Evolutionary conservation across 2,888 invertebrate genomes (phyloP), one percentile per base, ranked within the genome.

Genomic region (Chloroclysta siterata): DNA sequence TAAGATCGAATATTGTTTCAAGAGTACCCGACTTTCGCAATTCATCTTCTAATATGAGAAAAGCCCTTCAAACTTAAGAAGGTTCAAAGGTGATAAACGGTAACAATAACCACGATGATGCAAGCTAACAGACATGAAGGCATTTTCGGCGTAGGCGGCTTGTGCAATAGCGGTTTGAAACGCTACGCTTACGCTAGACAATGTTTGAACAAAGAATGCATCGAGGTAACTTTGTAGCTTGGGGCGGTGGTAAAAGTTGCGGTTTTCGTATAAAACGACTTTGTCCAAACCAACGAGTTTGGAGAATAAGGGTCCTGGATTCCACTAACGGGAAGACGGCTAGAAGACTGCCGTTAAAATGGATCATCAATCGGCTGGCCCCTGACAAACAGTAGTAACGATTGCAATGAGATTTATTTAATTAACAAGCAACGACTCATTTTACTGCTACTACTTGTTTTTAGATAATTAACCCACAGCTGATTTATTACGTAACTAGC

Each of bases 111-210:
- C 60, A 67, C 68, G 73, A 74, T 77, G 81, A 80, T 77, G 77
- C 80, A 79, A 82, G 41, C 50, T 8, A 69, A 68, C 72, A 72
- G 82, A 81, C 81, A 76, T 80, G 81, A 80, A 72, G 74, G 76
- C 81, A 78, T 77, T 80, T 78, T 76, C 74, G 29, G 55, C 76
- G 78, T 77, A 69, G 73, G 73, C 71, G 75, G 63, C 75, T 88
- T 85, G 84, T 74, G 87, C 84, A 88, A 88, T 79, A 83, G 80
- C 76, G 68, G 85, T 87, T 84, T 80, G 78, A 80, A 76, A 83
- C 79, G 79, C 22, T 22, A 22, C 22, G 22, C 22, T 77, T 70
- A 77, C 72, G 74, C 76, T 73, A 75, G 67, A 72, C 73, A 58
- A 69, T 72, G 72, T 75, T 75, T 71, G 71, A 74, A 82, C 81